Conservation (phyloP, 2,888 invertebrate species). For the Agriopis marginaria region DNA sequence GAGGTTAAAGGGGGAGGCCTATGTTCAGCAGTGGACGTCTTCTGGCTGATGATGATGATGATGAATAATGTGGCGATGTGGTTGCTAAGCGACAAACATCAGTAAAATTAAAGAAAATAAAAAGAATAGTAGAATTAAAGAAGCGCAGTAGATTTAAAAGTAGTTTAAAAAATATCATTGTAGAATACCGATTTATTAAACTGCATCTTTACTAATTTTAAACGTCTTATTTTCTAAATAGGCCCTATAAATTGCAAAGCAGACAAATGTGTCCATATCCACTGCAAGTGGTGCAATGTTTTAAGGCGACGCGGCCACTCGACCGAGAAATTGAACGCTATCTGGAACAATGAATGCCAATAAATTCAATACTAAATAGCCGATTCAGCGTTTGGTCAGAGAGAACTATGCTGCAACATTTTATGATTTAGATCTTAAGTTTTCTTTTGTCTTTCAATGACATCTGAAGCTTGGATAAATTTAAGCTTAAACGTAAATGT, state of each 20-base stretch:
- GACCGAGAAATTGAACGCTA: conserved; percentile 40
- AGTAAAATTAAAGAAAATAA: no score
- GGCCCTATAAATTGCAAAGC: conserved; percentile 5
- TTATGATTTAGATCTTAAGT: not conserved
- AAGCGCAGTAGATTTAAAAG: no score
- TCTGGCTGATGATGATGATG: no score
- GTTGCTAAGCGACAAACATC: no score
- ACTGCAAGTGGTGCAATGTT: conserved; percentile 17
- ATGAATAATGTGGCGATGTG: no score
- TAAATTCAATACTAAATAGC: conserved; percentile 19
- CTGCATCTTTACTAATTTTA: not conserved
- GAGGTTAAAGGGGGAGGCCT: no score
- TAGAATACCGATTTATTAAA: not conserved
- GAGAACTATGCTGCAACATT: not conserved
- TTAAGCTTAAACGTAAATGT: no score
- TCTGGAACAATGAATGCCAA: conserved; percentile 35
- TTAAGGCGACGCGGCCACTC: conserved; percentile 26
- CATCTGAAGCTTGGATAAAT: not conserved
- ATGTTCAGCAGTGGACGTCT: no score
- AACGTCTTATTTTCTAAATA: conserved; percentile 1
- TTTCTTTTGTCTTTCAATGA: not conserved
- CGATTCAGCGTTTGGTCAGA: not conserved
- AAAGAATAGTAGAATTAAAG: no score
- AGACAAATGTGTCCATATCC: conserved; percentile 19
- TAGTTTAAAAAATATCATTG: no score